phyloP scores from a whole-genome alignment of 2,797 vertebrate genomes.

The Chelmon rostratus region DNA sequence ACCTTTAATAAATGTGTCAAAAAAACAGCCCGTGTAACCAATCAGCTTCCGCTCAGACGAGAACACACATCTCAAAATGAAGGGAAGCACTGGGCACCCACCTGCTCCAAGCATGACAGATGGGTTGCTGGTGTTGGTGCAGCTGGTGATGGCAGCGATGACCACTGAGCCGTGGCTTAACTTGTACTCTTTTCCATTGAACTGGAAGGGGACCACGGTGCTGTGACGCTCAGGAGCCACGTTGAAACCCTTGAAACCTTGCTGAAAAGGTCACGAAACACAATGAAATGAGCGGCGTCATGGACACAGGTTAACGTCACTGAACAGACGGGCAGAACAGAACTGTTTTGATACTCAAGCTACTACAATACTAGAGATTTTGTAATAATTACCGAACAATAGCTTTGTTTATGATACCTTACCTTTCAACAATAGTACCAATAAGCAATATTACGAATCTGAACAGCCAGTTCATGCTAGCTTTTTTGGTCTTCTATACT shows the following conservation, averaged over 20 bases:
- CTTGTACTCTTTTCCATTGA: constrained; percentile 85
- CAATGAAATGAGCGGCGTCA: constrained; percentile 5
- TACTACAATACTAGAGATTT: too few species aligned
- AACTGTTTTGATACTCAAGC: too few species aligned
- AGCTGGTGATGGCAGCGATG: constrained; percentile 98
- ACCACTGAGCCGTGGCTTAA: constrained; percentile 95
- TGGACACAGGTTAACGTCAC: background rate
- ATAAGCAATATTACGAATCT: background rate
- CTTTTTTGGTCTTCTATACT: background rate
- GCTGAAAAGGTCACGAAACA: constrained; percentile 79
- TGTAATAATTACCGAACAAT: too few species aligned
- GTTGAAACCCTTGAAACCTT: constrained; percentile 99
- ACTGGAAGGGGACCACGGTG: constrained; percentile 86
- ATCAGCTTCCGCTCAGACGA: background rate
- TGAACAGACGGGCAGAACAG: background rate
- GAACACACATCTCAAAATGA: background rate
- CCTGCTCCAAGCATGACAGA: constrained; percentile 99
- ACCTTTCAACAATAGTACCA: too few species aligned
- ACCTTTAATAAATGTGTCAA: background rate
- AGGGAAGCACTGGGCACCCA: constrained; percentile 51
- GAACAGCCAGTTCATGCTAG: background rate
- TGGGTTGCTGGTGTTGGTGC: constrained; percentile 99
- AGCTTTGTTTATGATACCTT: too few species aligned
- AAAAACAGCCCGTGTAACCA: background rate
- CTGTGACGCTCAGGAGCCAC: constrained; percentile 84